These are phyloP conservation scores for Conger conger DNA, from an alignment of 2,113 vertebrate genomes.

Conservation along the genomic window DNA sequence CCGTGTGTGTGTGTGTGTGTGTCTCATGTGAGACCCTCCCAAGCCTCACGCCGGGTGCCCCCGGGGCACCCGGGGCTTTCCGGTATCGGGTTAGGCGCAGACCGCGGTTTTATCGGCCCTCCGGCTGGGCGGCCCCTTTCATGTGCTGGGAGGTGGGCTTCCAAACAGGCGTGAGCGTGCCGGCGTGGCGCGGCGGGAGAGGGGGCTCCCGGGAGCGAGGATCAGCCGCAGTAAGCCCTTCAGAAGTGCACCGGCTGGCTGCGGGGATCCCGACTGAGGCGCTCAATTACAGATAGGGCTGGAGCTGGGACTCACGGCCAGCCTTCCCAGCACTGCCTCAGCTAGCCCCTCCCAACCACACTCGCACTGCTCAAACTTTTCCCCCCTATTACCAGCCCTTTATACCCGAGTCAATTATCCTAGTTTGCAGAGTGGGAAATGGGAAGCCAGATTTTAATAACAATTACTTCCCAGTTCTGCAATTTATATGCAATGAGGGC, in stretches of 20 bases:
- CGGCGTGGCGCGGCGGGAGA: not conserved
- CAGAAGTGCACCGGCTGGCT: not conserved
- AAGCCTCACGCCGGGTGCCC: not conserved
- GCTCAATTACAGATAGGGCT: slow-evolving; percentile 6
- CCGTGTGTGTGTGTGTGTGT: not conserved
- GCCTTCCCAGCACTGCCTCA: not conserved
- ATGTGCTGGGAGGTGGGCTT: not conserved
- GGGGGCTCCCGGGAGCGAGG: not conserved
- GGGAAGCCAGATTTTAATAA: slow-evolving; percentile 66
- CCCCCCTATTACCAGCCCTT: slow-evolving; percentile 49
- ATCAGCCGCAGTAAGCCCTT: not conserved
- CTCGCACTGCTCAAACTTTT: slow-evolving; percentile 15
- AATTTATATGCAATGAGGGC: slow-evolving; percentile 73
- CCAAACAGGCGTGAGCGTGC: not conserved
- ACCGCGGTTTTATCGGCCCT: not conserved
- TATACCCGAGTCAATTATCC: slow-evolving; percentile 77
- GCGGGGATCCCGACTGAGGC: not conserved
- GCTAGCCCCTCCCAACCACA: slow-evolving; percentile 26
- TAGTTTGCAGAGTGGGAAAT: slow-evolving; percentile 62
- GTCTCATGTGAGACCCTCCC: not conserved
- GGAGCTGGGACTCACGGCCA: not conserved
- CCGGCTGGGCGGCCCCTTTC: not conserved
- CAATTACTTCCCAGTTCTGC: slow-evolving; percentile 69
- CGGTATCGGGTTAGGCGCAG: not conserved
- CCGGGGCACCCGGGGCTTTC: not conserved